Evolutionary conservation across 2,888 invertebrate species (phyloP), one percentile per base, ranked within the genome.

Genomic region (Galeruca laticollis): DNA sequence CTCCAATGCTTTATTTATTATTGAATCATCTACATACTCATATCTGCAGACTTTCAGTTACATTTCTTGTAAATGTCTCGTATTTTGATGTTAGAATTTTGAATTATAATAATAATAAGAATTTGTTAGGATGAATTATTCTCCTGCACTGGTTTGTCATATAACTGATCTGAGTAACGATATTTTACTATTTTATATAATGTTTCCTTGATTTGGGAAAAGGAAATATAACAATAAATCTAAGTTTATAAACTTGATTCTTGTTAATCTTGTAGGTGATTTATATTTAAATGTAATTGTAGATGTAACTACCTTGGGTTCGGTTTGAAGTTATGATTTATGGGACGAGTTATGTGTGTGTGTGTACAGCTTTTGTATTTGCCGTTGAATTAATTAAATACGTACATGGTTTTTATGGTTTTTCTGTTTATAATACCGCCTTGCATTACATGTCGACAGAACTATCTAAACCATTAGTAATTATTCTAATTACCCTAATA

Each of bases 241-340:
- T 61, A 68, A 74, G 54, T 72, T 70, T 68, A 70, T 71, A 70
- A 73, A 70, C 63, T 60, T 72, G 59, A 71, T 76, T 72, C 73
- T 72, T 75, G 76, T 76, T 77, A 76, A 77, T 77, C 76, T 76
- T 72, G 66, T 63, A 47, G 64, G 70, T 76, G 77, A 77, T 76
- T 76, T 76, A 76, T 76, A 70, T 62, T 62, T 70, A 59, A 65
- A 71, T 73, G 71, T 73, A 73, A 75, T 73, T 68, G 69, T 71
- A 66, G 71, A 71, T 67, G 64, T 57, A 61, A 56, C 69, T 66
- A 74, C 70, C 69, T 70, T 69, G 69, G 64, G 57, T 66, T 57
- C 60, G 60, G 59, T 61, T 56, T 11, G 33, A 51, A 26, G 54
- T 59, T 47, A 67, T 73, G 71, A 75, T 68, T 73, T 73, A 75